Percentiles rank a stretch among this genome's conserved stretches.
phyloP scores from a whole-genome alignment of 2,888 invertebrate genomes.

The Drosophila nigricruria region DNA sequence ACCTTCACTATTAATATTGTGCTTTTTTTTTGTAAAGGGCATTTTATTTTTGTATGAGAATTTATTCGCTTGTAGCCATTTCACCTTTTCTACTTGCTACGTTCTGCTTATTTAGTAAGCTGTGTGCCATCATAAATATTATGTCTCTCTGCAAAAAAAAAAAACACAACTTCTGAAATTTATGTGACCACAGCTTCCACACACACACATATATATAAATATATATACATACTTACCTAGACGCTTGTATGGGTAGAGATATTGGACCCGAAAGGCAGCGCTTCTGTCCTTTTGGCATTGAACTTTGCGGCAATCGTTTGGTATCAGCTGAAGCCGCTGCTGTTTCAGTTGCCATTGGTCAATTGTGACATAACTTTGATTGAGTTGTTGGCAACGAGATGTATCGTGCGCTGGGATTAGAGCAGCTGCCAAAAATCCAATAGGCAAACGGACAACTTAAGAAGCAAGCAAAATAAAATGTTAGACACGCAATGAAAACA shows the following conservation, averaged over 20 bases:
- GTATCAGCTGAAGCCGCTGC: constrained; percentile 17
- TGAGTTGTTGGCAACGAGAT: constrained; percentile 40
- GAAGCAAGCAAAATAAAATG: constrained; percentile 65
- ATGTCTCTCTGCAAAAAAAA: constrained; percentile 34
- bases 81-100: constrained; percentile 17
- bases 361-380: constrained; percentile 72
- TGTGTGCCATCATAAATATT: constrained; percentile 69
- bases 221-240: background rate
- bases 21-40: constrained; percentile 31
- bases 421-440: constrained; percentile 47
- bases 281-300: constrained; percentile 36
- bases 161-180: constrained; percentile 49
- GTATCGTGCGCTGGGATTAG: constrained; percentile 16
- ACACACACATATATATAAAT: background rate
- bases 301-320: constrained; percentile 35
- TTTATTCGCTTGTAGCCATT: constrained; percentile 35
- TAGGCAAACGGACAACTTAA: constrained; percentile 78
- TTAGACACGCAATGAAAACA: constrained; percentile 56
- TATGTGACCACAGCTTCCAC: constrained; percentile 41
- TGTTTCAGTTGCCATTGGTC: constrained; percentile 29
- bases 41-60: constrained; percentile 59
- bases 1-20: constrained; percentile 18
- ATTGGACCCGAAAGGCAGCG: constrained; percentile 1
- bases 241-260: constrained; percentile 4
- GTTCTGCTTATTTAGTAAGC: constrained; percentile 42